A percentile compares a stretch with the other conserved stretches of the same genome.
These are phyloP conservation scores for Cremastinae sp. DNA, from an alignment of 2,888 invertebrate species.

Conservation along the genomic window DNA sequence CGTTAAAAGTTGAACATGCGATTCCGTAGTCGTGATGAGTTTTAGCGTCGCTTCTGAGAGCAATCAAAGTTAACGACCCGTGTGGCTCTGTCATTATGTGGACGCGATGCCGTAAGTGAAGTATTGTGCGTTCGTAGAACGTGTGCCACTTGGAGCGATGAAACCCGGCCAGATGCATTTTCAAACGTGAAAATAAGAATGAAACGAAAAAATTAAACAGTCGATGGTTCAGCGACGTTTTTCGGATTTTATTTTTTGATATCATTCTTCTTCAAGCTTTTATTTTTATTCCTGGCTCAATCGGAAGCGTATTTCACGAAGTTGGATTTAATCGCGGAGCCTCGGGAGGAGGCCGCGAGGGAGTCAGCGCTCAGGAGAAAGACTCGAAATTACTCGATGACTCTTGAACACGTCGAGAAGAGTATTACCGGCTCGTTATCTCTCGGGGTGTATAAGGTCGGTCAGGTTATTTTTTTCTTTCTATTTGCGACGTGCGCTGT, in stretches of 20 bases:
- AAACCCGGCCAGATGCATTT: too few relatives aligned
- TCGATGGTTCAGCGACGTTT: too few relatives aligned
- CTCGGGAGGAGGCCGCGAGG: too few relatives aligned
- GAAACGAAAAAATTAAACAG: too few relatives aligned
- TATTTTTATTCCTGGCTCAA: too few relatives aligned
- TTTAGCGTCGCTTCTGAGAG: background rate
- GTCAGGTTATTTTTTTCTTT: conserved; percentile 6
- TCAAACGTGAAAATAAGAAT: too few relatives aligned
- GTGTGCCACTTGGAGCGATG: too few relatives aligned
- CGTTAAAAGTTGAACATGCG: conserved; percentile 23
- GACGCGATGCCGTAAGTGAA: background rate
- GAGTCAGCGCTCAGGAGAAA: too few relatives aligned
- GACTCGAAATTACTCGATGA: background rate
- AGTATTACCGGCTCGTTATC: conserved; percentile 17
- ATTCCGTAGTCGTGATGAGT: conserved; percentile 7
- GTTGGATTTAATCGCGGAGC: too few relatives aligned
- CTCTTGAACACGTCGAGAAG: background rate
- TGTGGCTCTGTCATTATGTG: background rate
- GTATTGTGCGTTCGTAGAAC: conserved; percentile 1
- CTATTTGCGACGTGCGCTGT: conserved; percentile 17
- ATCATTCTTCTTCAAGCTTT: too few relatives aligned
- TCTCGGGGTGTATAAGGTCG: conserved; percentile 7
- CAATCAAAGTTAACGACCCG: conserved; percentile 2
- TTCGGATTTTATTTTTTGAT: too few relatives aligned
- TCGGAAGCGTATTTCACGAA: too few relatives aligned